Evolutionary conservation across 37 sponge, comb jelly and placozoan species (phyloP).

Genomic region (Agelas oroides): DNA sequence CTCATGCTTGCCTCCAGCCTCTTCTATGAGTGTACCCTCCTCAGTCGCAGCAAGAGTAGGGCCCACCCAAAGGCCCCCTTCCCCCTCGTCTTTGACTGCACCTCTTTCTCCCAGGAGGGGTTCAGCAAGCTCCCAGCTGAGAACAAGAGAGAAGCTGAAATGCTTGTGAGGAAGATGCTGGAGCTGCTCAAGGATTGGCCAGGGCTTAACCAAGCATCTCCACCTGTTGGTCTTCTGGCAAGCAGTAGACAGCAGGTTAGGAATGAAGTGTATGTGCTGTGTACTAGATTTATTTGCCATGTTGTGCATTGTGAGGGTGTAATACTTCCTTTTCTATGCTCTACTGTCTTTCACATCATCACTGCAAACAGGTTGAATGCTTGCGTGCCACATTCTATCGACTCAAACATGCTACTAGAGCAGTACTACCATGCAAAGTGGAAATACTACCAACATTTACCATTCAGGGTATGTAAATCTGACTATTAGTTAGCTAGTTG

Average conservation of each 20-base stretch:
- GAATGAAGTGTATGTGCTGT: neutral
- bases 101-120: neutral
- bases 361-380: neutral
- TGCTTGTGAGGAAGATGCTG: constrained; percentile 13
- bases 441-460: constrained; percentile 13
- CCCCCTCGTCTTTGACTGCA: constrained; percentile 52
- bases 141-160: constrained; percentile 24
- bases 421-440: neutral
- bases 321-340: no score
- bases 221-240: constrained; percentile 54
- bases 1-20: constrained; percentile 62
- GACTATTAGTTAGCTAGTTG: no score
- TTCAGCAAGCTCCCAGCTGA: neutral
- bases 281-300: no score
- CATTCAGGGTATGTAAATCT: constrained; percentile 31
- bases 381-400: neutral
- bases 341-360: no score
- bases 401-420: no score
- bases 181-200: constrained; percentile 57
- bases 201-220: constrained; percentile 2
- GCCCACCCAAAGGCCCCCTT: constrained; percentile 25
- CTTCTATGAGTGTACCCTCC: constrained; percentile 65
- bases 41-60: constrained; percentile 10
- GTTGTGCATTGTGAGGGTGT: neutral
- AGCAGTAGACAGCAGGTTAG: constrained; percentile 53